Percentiles rank a stretch among this genome's conserved stretches.
Evolutionary conservation across 2,888 invertebrate species (phyloP).

Genomic region (Schizotus pectinicornis): DNA sequence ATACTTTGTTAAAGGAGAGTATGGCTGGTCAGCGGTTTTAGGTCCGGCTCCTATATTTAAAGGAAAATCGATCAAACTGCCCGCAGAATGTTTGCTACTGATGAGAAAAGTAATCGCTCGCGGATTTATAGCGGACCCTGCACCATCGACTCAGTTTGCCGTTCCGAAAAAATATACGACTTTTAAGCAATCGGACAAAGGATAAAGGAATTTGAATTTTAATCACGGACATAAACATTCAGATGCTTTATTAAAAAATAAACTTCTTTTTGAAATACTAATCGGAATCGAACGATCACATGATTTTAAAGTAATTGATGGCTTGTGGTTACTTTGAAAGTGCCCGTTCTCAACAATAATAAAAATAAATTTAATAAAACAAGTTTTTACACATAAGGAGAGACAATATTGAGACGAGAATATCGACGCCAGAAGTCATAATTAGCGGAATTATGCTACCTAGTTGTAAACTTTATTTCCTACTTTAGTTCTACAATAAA

Average conservation of each 20-base stretch:
- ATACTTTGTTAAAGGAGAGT: constrained; percentile 50
- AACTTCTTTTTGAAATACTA: too few relatives aligned
- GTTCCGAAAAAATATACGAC: constrained; percentile 37
- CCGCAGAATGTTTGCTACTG: constrained; percentile 43
- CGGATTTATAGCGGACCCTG: constrained; percentile 35
- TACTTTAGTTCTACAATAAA: too few relatives aligned
- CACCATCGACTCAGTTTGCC: constrained; percentile 9
- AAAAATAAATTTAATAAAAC: too few relatives aligned
- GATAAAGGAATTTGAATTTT: constrained; percentile 39
- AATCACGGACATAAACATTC: constrained; percentile 33
- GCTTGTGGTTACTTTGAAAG: too few relatives aligned
- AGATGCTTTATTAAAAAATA: constrained; percentile 4
- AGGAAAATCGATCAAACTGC: constrained; percentile 43
- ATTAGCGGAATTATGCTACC: too few relatives aligned
- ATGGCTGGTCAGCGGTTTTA: constrained; percentile 45
- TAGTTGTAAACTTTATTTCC: too few relatives aligned
- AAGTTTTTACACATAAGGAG: too few relatives aligned
- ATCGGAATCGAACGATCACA: too few relatives aligned
- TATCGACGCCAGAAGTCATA: too few relatives aligned
- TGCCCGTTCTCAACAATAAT: too few relatives aligned
- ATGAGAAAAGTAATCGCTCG: constrained; percentile 47
- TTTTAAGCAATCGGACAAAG: constrained; percentile 37
- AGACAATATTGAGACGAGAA: too few relatives aligned
- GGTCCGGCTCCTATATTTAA: constrained; percentile 39
- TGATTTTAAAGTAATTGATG: too few relatives aligned